phyloP scores from a whole-genome alignment of 2,113 vertebrate species.

The Rhadina sibilatrix region DNA sequence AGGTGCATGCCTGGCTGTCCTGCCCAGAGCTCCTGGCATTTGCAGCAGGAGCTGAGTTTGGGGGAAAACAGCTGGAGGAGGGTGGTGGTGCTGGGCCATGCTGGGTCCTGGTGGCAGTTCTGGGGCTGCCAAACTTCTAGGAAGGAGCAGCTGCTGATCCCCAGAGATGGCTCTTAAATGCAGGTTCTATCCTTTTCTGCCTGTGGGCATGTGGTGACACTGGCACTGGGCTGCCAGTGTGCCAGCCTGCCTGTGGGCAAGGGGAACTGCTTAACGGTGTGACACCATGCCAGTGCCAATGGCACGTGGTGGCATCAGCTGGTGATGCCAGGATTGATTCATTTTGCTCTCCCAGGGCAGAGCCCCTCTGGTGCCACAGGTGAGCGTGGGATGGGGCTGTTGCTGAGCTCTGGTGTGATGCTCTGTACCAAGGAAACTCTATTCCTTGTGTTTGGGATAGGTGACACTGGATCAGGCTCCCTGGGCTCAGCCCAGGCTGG shows the following conservation, averaged over 20 bases:
- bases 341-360: not conserved
- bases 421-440: accelerated
- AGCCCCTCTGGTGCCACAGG: not conserved
- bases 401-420: accelerated
- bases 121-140: not conserved
- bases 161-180: not conserved
- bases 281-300: not conserved
- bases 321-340: not conserved
- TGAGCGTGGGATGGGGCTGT: accelerated
- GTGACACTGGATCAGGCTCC: not conserved
- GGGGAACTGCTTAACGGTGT: not conserved
- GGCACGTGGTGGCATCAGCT: not conserved
- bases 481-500: not conserved
- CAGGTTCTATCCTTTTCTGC: not conserved
- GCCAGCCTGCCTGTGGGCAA: accelerated
- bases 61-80: not conserved
- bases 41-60: not conserved
- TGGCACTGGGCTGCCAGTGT: accelerated
- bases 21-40: not conserved
- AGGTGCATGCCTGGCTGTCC: not conserved
- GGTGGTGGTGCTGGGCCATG: not conserved
- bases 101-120: not conserved
- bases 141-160: not conserved
- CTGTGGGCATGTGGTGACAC: accelerated
- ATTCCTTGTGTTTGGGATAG: not conserved